A percentile compares a stretch with the other conserved stretches of the same genome.
Conservation (phyloP, 2,113 vertebrate genomes). For the Gymnogyps californianus region DNA sequence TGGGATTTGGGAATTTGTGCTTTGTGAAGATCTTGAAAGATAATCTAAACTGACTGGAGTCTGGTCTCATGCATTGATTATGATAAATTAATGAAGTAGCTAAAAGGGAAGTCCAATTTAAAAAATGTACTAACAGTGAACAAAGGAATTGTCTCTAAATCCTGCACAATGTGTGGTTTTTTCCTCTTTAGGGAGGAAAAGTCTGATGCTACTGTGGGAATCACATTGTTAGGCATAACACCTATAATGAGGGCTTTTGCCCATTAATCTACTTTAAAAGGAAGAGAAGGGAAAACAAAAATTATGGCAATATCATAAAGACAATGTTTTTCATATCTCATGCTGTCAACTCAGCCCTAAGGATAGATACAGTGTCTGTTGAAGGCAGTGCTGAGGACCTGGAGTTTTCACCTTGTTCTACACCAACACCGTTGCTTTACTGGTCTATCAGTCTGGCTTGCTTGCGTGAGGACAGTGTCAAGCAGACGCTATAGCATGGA, state of each 20-base stretch:
- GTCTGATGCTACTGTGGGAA: not conserved
- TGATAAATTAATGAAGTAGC: conserved; percentile 8
- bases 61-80: not conserved
- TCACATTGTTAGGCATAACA: not conserved
- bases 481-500: not conserved
- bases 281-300: not conserved
- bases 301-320: not conserved
- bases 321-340: not conserved
- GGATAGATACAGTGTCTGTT: not conserved
- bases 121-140: not conserved
- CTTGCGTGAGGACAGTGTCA: not conserved
- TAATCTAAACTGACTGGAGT: not conserved
- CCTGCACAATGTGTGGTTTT: not conserved
- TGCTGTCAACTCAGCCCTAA: not conserved
- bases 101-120: not conserved
- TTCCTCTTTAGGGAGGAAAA: not conserved
- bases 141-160: not conserved
- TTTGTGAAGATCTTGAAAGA: not conserved
- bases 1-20: not conserved
- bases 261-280: not conserved
- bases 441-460: not conserved
- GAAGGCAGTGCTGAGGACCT: not conserved
- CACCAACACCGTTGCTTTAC: not conserved
- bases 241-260: not conserved
- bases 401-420: not conserved